Percentiles rank a stretch among this genome's conserved stretches.
These are phyloP conservation scores for Hedya salicella DNA, from an alignment of 2,888 invertebrate genomes.

Conservation along the genomic window DNA sequence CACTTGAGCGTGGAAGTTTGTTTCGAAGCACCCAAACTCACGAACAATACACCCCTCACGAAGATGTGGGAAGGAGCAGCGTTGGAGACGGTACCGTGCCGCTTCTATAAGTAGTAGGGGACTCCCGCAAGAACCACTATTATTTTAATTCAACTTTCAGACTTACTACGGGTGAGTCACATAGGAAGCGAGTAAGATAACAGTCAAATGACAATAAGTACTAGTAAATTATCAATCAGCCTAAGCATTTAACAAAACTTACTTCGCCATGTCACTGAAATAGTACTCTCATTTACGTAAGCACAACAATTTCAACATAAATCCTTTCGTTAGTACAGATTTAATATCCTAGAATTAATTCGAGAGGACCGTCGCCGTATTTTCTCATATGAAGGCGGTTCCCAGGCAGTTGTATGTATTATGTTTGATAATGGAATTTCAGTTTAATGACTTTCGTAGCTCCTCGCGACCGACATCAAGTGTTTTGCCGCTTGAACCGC, in stretches of 20 bases:
- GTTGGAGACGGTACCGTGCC: constrained; percentile 35
- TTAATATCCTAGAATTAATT: constrained; percentile 37
- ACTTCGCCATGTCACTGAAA: too few species aligned
- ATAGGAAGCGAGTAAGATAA: too few species aligned
- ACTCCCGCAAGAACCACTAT: background rate
- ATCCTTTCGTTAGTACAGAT: constrained; percentile 28
- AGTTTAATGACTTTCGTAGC: constrained; percentile 56
- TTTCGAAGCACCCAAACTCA: constrained; percentile 80
- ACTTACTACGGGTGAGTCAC: too few species aligned
- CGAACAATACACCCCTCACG: constrained; percentile 72
- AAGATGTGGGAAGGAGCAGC: constrained; percentile 67
- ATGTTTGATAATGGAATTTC: constrained; percentile 43
- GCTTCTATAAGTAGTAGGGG: background rate
- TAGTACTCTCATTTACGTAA: background rate
- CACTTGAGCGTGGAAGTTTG: constrained; percentile 81
- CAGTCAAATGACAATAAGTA: too few species aligned
- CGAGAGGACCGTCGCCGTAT: constrained; percentile 26
- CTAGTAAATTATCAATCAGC: too few species aligned
- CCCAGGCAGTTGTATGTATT: constrained; percentile 28
- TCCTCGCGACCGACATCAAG: constrained; percentile 62
- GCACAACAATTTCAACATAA: constrained; percentile 23
- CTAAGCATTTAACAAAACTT: too few species aligned
- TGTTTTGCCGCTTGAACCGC: constrained; percentile 72
- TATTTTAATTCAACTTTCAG: background rate
- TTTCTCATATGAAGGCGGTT: constrained; percentile 24